phyloP scores from a whole-genome alignment of 2,797 vertebrate species.

The Potorous gilbertii region DNA sequence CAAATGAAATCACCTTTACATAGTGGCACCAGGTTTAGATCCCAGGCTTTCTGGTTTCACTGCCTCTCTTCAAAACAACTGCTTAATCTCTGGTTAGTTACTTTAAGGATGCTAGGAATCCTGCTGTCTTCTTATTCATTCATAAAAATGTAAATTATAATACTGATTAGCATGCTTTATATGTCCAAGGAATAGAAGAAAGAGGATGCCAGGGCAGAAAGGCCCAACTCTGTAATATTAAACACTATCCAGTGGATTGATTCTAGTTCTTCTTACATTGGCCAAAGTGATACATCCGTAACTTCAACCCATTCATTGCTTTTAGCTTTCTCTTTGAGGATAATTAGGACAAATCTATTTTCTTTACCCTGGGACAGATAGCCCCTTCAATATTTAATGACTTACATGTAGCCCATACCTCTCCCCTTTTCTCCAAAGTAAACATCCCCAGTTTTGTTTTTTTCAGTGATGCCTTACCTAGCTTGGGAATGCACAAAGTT shows the following conservation, averaged over 20 bases:
- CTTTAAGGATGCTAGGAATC: neutral
- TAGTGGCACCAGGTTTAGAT: neutral
- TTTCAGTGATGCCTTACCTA: neutral
- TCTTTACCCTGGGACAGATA: neutral
- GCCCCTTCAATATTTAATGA: neutral
- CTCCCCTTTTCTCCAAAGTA: neutral
- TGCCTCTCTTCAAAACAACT: neutral
- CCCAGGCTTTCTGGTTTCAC: neutral
- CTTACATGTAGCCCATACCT: neutral
- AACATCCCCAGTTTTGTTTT: neutral
- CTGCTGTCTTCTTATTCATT: constrained; percentile 34
- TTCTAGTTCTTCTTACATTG: neutral
- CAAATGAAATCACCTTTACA: neutral
- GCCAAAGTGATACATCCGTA: neutral
- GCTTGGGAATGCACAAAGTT: neutral
- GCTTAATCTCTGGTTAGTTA: neutral
- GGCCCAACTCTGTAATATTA: constrained; percentile 50
- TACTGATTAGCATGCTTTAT: constrained; percentile 64
- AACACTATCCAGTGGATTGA: constrained; percentile 59
- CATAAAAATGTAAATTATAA: constrained; percentile 52
- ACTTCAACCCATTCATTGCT: neutral
- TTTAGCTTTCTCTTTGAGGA: neutral
- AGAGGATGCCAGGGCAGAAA: constrained; percentile 51
- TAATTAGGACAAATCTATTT: neutral
- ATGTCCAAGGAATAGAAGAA: constrained; percentile 58